phyloP scores from a whole-genome alignment of 1,140 invertebrate genomes.

The Aphelenchoides fujianensis region DNA sequence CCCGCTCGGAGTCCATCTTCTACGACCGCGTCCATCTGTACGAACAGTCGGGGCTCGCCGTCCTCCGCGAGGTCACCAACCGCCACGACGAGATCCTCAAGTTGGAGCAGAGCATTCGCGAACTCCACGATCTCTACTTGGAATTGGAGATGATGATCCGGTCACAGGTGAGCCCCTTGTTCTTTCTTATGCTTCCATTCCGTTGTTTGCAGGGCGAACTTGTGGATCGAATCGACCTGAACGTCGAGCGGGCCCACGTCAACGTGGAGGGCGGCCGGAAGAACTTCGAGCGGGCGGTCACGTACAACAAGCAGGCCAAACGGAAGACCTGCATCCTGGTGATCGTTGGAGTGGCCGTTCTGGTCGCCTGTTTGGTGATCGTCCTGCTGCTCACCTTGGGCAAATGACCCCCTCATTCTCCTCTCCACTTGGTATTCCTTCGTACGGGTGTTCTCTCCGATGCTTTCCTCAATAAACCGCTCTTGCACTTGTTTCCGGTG shows the following conservation, averaged over 20 bases:
- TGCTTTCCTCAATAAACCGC: background rate
- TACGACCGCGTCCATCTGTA: conserved; percentile 42
- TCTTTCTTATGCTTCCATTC: background rate
- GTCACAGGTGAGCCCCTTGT: conserved; percentile 29
- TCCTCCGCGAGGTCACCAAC: conserved; percentile 39
- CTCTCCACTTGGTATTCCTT: conserved; percentile 3
- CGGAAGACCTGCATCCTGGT: conserved; percentile 32
- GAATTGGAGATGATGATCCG: conserved; percentile 37
- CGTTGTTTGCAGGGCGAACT: conserved; percentile 25
- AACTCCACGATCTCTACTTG: conserved; percentile 42
- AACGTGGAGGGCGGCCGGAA: conserved; percentile 28
- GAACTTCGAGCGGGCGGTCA: conserved; percentile 22
- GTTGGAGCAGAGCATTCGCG: conserved; percentile 40
- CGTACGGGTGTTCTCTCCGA: background rate
- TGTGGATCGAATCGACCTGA: conserved; percentile 32
- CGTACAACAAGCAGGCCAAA: conserved; percentile 30
- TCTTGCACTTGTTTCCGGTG: conserved; percentile 2
- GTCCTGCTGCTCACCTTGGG: conserved; percentile 5
- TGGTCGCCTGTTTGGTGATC: conserved; percentile 3
- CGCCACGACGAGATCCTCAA: conserved; percentile 39
- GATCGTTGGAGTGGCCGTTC: conserved; percentile 1
- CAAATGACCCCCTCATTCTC: background rate
- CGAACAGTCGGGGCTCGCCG: conserved; percentile 29
- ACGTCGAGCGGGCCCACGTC: conserved; percentile 34
- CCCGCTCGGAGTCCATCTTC: conserved; percentile 45